Conservation (phyloP, 1,140 invertebrate genomes). For the Drosophila persimilis region DNA sequence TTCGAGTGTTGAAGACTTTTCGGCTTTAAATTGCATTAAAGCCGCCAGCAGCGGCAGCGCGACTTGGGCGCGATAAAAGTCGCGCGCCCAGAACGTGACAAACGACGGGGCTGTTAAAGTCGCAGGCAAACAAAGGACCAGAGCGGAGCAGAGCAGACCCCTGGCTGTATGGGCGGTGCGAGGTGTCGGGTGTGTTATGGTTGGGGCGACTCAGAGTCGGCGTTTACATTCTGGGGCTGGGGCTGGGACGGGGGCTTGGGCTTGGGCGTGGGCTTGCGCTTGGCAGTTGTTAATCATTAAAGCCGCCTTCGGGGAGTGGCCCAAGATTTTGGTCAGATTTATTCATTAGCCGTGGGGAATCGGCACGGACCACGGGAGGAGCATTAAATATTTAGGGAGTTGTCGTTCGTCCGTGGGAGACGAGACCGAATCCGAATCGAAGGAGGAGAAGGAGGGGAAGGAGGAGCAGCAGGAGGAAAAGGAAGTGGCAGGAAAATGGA, state of each 20-base stretch:
- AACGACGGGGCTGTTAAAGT: constrained; percentile 56
- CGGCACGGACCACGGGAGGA: constrained; percentile 28
- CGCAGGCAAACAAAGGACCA: constrained; percentile 54
- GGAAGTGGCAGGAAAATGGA: not conserved
- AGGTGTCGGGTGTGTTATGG: not conserved
- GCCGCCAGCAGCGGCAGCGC: constrained; percentile 16
- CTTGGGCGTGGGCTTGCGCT: not conserved
- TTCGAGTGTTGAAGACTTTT: no score
- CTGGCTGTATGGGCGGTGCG: not conserved
- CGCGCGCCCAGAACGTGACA: constrained; percentile 68
- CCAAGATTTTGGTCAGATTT: constrained; percentile 54
- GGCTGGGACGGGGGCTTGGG: not conserved
- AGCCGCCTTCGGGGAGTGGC: constrained; percentile 25
- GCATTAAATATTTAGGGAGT: constrained; percentile 46
- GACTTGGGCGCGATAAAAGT: constrained; percentile 68
- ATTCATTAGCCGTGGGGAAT: constrained; percentile 42
- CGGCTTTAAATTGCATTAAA: constrained; percentile 48
- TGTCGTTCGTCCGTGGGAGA: no score
- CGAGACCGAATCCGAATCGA: constrained; percentile 6
- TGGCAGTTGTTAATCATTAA: constrained; percentile 47
- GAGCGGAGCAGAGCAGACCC: constrained; percentile 1
- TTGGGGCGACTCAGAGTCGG: no score
- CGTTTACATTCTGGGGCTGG: not conserved
- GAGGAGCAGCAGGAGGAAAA: not conserved
- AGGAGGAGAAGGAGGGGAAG: not conserved